Evolutionary conservation across 1,140 invertebrate genomes (phyloP).

Genomic region (Polypedilum pembai): DNA sequence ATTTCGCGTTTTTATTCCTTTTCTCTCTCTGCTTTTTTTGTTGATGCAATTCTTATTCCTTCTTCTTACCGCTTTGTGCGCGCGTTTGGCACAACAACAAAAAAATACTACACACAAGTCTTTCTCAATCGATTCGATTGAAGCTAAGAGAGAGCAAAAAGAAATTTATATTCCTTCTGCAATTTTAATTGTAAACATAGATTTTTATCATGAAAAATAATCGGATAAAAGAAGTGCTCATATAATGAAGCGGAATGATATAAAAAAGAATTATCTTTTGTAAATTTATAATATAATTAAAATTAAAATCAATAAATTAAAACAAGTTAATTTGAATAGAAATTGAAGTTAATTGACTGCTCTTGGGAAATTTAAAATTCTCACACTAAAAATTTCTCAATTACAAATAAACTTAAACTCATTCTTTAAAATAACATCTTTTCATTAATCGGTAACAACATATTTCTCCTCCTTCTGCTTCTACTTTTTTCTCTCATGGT

Average conservation of each 20-base stretch:
- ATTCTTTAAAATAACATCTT: too few relatives aligned
- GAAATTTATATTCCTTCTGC: conserved; percentile 5
- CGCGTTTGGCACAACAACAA: conserved; percentile 1
- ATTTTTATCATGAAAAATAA: neutral
- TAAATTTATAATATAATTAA: conserved; percentile 26
- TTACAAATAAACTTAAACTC: too few relatives aligned
- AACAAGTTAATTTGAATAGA: too few relatives aligned
- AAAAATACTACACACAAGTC: neutral
- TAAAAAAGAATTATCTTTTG: neutral
- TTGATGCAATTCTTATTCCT: too few relatives aligned
- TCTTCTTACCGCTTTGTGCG: neutral
- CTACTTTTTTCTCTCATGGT: too few relatives aligned
- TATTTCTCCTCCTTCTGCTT: too few relatives aligned
- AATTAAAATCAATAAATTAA: conserved; percentile 23
- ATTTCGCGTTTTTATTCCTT: neutral
- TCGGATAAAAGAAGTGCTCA: neutral
- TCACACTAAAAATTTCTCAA: too few relatives aligned
- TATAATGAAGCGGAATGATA: neutral
- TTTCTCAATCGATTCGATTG: conserved; percentile 1
- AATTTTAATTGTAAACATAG: conserved; percentile 29
- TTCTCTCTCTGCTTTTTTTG: neutral
- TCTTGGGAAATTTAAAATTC: too few relatives aligned
- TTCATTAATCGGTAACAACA: too few relatives aligned
- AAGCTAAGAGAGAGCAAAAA: too few relatives aligned
- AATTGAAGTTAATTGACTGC: too few relatives aligned